These are phyloP conservation scores for Drosophila pseudoananassae DNA, from an alignment of 1,140 invertebrate species.

Conservation along the genomic window DNA sequence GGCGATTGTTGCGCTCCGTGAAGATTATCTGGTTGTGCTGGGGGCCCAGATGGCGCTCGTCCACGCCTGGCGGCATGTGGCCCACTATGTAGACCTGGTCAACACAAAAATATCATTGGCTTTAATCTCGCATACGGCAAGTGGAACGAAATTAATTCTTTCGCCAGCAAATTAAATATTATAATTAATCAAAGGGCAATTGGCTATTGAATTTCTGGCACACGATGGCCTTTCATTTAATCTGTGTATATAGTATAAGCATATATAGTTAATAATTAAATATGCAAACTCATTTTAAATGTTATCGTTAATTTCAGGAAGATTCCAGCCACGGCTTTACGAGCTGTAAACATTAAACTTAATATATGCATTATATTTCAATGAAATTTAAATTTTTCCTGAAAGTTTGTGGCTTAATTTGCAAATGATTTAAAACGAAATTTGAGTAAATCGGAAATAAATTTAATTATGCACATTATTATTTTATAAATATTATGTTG, in stretches of 20 bases:
- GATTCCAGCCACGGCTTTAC: conserved; percentile 15
- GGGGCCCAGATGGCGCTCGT: conserved; percentile 90
- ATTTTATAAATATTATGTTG: background rate
- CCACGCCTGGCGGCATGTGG: conserved; percentile 94
- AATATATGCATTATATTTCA: background rate
- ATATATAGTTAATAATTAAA: conserved; percentile 17
- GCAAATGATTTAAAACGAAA: background rate
- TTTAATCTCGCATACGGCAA: conserved; percentile 2
- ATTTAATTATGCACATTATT: background rate
- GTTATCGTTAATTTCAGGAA: conserved; percentile 33
- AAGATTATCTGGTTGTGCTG: conserved; percentile 86
- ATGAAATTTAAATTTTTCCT: background rate
- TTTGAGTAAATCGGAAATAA: background rate
- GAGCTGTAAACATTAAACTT: conserved; percentile 11
- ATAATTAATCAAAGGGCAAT: conserved; percentile 44
- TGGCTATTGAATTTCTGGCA: conserved; percentile 28
- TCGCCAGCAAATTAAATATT: conserved; percentile 44
- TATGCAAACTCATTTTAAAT: conserved; percentile 10
- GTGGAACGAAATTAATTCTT: conserved; percentile 24
- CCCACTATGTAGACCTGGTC: conserved; percentile 94
- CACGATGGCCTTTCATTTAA: background rate
- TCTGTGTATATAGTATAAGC: background rate
- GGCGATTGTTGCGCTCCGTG: conserved; percentile 88
- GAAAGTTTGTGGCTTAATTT: background rate
- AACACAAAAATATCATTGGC: conserved; percentile 2